These are phyloP conservation scores for Enchytraeus crypticus DNA, from an alignment of 2,888 invertebrate species.

Conservation along the genomic window DNA sequence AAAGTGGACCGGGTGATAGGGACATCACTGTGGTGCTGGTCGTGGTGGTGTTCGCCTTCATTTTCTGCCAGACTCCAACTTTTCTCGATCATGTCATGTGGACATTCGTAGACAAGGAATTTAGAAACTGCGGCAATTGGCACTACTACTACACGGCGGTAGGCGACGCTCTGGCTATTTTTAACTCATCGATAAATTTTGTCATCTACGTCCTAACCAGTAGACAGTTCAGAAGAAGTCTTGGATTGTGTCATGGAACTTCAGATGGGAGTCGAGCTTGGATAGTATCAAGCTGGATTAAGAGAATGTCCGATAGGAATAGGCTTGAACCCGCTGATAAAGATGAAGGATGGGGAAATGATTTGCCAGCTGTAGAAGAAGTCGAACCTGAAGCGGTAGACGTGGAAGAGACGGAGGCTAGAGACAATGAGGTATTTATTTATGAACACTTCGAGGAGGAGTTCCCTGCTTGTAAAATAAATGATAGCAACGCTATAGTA, in stretches of 20 bases:
- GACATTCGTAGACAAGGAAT: constrained; percentile 23
- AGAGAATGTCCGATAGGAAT: no score
- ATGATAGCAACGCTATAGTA: no score
- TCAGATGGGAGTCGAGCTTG: no score
- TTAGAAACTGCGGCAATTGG: constrained; percentile 24
- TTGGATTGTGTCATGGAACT: neutral
- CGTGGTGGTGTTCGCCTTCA: constrained; percentile 29
- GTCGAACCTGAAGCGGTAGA: no score
- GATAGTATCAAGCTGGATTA: no score
- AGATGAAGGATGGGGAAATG: neutral
- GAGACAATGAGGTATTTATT: no score
- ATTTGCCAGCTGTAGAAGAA: no score
- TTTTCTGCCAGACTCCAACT: constrained; percentile 30
- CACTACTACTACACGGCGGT: constrained; percentile 32
- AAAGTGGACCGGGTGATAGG: constrained; percentile 15
- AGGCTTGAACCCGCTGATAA: no score
- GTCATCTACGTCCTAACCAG: constrained; percentile 29
- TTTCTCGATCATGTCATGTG: constrained; percentile 29
- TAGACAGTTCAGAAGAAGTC: constrained; percentile 20
- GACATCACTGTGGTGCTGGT: constrained; percentile 28
- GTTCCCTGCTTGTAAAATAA: no score
- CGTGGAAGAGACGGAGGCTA: no score
- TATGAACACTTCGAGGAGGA: no score
- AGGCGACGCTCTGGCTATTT: constrained; percentile 25
- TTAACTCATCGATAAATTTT: constrained; percentile 29